Base-by-base conservation (phyloP, 2,888 invertebrate species). In the Margaritifera margaritifera region DNA sequence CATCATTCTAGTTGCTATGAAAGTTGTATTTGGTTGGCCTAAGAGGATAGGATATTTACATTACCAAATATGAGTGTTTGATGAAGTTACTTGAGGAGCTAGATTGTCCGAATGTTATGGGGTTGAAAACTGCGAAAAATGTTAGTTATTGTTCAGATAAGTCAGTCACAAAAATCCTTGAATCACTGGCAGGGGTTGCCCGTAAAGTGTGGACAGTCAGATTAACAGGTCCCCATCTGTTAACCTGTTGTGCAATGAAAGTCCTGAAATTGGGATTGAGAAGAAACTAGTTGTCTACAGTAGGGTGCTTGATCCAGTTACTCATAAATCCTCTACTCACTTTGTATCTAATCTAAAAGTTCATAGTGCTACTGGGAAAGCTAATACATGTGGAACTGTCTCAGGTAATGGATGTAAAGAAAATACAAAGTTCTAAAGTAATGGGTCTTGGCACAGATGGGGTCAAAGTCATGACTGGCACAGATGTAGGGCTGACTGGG, bases 221-320 rank as follows among this genome's bases (percentile, higher is more conserved):
- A 54, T 71, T n/a, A n/a, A n/a, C 8, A 53, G 42, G 2, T 58
- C 60, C 19, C 64, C 68, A 50, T 64, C 55, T 51, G 42, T 68
- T 3, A 61, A 51, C 3, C n/a, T 71, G 6, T 52, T 68, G 11
- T 42, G 42, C 56, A 66, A 71, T 60, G 71, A 71, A 54, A 68
- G 67, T 53, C 64, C 71, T 24, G 68, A 71, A 52, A 51, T 67
- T 22, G 52, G n/a, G 18, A 25, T 60, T 6, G 18, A 61, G 8
- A 67, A 71, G 22, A 68, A 71, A 61, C 68, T 64, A 22, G 67
- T 71, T 31, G 42, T 69, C 18, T 69, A 54, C 57, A 62, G 52
- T n/a, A 61, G 66, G 52, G 20, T 69, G n/a, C 20, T 69, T 19
- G 42, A 66, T 56, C 51, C 53, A 22, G 57, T 56, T 15, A 67